phyloP scores from a whole-genome alignment of 2,888 invertebrate species.

The Cynaeus angustus region DNA sequence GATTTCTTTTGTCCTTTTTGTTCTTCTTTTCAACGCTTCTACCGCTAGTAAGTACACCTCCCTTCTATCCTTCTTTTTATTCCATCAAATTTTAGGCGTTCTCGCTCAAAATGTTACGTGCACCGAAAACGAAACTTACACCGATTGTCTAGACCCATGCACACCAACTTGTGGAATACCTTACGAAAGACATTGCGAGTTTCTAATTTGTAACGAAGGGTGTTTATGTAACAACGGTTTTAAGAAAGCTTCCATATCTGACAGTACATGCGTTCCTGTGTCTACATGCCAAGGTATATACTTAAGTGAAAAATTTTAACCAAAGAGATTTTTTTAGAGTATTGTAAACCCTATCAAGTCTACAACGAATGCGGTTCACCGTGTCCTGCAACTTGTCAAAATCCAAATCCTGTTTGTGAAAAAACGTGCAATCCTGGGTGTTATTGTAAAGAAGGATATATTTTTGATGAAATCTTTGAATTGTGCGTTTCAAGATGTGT shows the following conservation, averaged over 20 bases:
- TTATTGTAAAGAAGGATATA: conserved; percentile 11
- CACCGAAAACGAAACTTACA: conserved; percentile 2
- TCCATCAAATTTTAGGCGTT: background rate
- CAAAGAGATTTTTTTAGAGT: conserved; percentile 7
- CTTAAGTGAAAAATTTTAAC: no score
- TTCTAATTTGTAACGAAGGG: conserved; percentile 8
- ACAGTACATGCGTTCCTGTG: background rate
- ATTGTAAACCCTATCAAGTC: conserved; percentile 3
- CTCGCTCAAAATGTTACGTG: background rate
- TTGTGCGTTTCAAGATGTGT: background rate
- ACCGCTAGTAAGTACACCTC: no score
- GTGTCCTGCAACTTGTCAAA: conserved; percentile 12
- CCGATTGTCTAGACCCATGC: conserved; percentile 7
- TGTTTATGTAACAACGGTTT: conserved; percentile 9
- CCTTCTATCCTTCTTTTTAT: background rate
- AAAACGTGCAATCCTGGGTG: background rate
- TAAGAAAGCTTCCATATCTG: background rate
- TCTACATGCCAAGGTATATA: background rate
- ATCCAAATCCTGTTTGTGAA: conserved; percentile 1
- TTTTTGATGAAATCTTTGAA: conserved; percentile 8
- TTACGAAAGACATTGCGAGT: conserved; percentile 1
- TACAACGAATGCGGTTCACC: conserved; percentile 7
- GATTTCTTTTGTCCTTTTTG: no score
- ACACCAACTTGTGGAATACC: conserved; percentile 1
- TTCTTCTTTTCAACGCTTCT: no score